phyloP scores from a whole-genome alignment of 2,113 vertebrate species.

The Australoheros scitulus region DNA sequence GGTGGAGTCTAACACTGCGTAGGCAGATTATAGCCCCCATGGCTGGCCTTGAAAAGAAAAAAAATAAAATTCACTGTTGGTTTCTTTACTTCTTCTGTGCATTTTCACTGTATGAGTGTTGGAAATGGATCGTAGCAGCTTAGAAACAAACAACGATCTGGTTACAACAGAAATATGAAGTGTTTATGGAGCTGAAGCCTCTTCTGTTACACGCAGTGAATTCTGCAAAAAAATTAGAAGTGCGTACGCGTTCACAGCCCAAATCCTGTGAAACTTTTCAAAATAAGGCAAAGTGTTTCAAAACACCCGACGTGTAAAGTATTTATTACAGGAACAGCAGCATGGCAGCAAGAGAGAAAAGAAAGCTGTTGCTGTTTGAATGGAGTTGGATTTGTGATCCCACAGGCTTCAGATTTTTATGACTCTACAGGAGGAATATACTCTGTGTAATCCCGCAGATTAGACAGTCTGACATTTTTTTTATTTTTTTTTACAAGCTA shows the following conservation, averaged over 20 bases:
- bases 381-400: neutral
- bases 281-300: neutral
- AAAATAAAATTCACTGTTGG: neutral
- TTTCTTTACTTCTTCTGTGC: neutral
- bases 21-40: neutral
- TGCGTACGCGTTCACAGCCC: neutral
- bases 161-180: neutral
- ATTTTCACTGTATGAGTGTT: neutral
- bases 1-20: conserved; percentile 7
- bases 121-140: neutral
- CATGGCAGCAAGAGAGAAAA: neutral
- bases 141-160: neutral
- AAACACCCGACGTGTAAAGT: neutral
- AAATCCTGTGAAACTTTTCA: neutral
- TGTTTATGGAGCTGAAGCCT: neutral
- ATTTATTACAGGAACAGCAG: neutral
- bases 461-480: neutral
- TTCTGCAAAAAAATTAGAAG: neutral
- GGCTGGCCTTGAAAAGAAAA: neutral
- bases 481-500: too few relatives aligned
- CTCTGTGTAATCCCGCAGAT: neutral
- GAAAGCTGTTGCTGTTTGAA: neutral
- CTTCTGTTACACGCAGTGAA: too few relatives aligned
- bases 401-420: neutral
- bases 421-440: neutral